Base-by-base conservation (phyloP, 2,888 invertebrate species). In the Plebejus anna region DNA sequence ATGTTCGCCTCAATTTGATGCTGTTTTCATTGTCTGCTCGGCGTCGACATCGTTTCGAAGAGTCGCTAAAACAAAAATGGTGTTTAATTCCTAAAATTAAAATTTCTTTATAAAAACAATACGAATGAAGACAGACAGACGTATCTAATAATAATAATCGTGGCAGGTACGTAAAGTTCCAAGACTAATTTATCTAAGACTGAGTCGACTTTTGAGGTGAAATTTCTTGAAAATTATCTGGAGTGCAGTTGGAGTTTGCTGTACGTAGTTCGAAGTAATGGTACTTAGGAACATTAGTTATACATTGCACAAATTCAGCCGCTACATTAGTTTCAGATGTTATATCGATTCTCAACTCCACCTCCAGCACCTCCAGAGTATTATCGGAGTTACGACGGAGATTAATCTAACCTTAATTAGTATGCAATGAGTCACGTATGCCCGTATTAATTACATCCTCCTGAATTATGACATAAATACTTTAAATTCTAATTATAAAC, bases 1-100 rank as follows among this genome's bases (percentile, higher is more conserved):
- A 94, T 94, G 81, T 88, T 92, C 79, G 78, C 78, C 81, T 83
- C 82, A 80, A 84, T 79, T 78, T 79, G 80, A 76, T 73, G n/a
- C 55, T 75, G 77, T 77, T 78, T 70, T 79, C 76, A 75, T 22
- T 59, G 16, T 55, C 28, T 16, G 28, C 7, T 66, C 16, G 1
- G 4, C 4, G 5, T 66, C 7, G 4, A 9, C 66, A 66, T 66
- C 13, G 13, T 66, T 66, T 11, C 32, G 66, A 32, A 36, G 61
- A 28, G 28, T 28, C 3, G 13, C 66, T 66, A 16, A 66, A 66
- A 66, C 66, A 66, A 66, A 36, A 36, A 36, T 66, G 5, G 28
- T 36, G 4, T 36, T 66, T 13, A 66, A 32, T 32, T 36, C 5
- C 5, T 36, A 66, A 13, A 66, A 66, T 66, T 1, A 16, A 5